A percentile compares a stretch with the other conserved stretches of the same genome.
phyloP scores from a whole-genome alignment of 2,113 vertebrate species.

The Chrysemys picta region DNA sequence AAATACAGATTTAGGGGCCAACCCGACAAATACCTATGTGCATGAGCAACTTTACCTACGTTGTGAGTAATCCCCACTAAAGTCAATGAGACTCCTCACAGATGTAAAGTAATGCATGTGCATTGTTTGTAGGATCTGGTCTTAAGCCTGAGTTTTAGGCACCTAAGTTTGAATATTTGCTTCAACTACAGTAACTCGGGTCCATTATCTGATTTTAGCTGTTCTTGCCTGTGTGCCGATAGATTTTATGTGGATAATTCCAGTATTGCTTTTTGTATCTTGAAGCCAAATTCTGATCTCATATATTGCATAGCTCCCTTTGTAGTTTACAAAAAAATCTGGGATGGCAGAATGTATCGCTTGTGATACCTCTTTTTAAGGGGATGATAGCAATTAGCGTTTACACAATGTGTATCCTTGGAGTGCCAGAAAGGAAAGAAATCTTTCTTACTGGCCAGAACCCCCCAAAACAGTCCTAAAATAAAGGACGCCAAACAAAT shows the following conservation, averaged over 20 bases:
- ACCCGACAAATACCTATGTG: neutral
- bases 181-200: neutral
- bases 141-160: neutral
- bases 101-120: neutral
- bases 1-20: neutral
- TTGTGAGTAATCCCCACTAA: neutral
- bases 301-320: neutral
- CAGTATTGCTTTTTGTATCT: neutral
- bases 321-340: neutral
- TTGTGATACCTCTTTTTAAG: neutral
- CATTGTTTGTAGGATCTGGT: neutral
- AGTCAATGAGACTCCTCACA: neutral
- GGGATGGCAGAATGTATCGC: neutral
- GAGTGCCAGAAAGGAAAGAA: constrained; percentile 31
- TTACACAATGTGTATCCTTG: neutral
- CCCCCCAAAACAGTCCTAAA: constrained; percentile 1
- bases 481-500: neutral
- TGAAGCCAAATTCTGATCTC: neutral
- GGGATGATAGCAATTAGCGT: neutral
- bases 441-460: constrained; percentile 4
- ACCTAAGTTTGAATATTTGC: neutral
- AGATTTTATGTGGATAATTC: neutral
- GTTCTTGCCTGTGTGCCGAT: neutral
- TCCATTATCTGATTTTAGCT: accelerated
- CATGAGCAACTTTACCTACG: neutral